Base-by-base conservation (phyloP, 2,888 invertebrate species). In the Tolmerus cingulatus region DNA sequence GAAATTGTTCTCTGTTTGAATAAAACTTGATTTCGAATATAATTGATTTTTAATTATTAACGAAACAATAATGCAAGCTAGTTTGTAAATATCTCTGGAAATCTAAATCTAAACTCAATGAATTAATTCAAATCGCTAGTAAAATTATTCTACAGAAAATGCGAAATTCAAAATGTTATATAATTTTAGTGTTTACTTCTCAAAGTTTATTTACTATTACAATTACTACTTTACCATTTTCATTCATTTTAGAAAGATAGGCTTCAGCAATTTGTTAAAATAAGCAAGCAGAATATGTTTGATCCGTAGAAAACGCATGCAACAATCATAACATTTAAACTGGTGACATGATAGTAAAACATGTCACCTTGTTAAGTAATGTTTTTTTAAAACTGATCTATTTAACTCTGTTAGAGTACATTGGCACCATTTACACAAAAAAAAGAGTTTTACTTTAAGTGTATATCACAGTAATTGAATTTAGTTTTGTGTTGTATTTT, bases 311-410 rank as follows among this genome's bases (percentile, higher is more conserved):
- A 51, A 81, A 27, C 12, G 51, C 81, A 81, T 81, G 81, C 81
- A 81, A 55, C 37, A 78, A 23, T 46, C 43, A 66, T 66, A 66
- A 78, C 81, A 81, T 51, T 81, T 81, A 81, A 34, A 76, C 37
- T 14, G 30, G 55, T 51, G 51, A 55, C 51, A 81, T n/a, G 30
- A 51, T 43, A 81, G 23, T 34, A 30, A 12, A 81, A 9, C 30
- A 14, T 34, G 30, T 51, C 51, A 34, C 23, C 43, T 46, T 78
- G 43, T 51, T 79, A 66, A 66, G 27, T 66, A 46, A 46, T 66
- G 19, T 66, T 66, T 3, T n/a, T 66, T 51, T 51, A 7, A 51
- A 51, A 7, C 19, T 66, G 19, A 12, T 27, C 66, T 66, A 66
- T 66, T 23, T 66, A 66, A 66, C 27, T 66, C 14, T 19, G 12